These are phyloP conservation scores for Papilio xuthus DNA, from an alignment of 1,140 invertebrate genomes.

Conservation along the genomic window DNA sequence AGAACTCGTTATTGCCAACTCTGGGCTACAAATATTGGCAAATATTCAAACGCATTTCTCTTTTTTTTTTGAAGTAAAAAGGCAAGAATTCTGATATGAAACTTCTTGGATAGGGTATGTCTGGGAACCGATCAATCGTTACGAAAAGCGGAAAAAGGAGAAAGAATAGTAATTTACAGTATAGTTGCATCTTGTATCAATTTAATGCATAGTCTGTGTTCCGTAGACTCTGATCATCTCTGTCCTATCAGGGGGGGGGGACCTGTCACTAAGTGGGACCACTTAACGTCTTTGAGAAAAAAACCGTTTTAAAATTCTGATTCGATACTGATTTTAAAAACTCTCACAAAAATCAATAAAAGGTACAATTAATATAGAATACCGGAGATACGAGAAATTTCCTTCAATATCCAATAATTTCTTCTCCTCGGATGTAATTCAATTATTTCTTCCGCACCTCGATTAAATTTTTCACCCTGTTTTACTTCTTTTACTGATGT, in stretches of 20 bases:
- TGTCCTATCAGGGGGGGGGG: too few species aligned
- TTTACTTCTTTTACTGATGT: not conserved
- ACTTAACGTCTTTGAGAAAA: not conserved
- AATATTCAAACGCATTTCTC: not conserved
- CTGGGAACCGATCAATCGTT: not conserved
- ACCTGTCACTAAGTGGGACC: too few species aligned
- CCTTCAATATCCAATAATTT: constrained; percentile 1
- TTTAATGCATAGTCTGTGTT: too few species aligned
- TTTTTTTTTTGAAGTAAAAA: not conserved
- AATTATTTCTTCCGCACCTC: constrained; percentile 18
- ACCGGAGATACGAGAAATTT: constrained; percentile 20
- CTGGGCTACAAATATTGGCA: constrained; percentile 3
- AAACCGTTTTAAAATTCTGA: not conserved
- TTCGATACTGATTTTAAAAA: not conserved
- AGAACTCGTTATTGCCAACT: not conserved
- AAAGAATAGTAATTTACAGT: not conserved
- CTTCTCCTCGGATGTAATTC: not conserved
- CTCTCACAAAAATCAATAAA: not conserved
- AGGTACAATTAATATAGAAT: not conserved
- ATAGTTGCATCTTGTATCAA: too few species aligned
- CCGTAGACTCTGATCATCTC: too few species aligned
- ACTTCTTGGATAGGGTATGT: not conserved
- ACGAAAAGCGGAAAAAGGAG: too few species aligned
- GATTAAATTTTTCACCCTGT: constrained; percentile 19
- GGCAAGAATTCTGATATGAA: not conserved